Evolutionary conservation across 2,888 invertebrate genomes (phyloP).

Genomic region (Limnephilus auricula): DNA sequence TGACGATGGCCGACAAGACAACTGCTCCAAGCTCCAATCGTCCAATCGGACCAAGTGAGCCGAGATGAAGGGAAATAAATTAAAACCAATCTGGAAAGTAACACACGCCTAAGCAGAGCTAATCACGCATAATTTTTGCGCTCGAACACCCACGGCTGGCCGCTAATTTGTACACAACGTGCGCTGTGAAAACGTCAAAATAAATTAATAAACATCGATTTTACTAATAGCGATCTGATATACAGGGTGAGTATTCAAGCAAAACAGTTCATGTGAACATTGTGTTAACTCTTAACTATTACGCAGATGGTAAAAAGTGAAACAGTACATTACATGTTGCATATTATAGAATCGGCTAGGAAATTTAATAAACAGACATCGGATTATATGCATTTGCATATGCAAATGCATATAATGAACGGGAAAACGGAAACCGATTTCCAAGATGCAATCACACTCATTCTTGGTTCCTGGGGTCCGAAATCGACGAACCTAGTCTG

Average conservation of each 20-base stretch:
- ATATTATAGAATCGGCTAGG: too few species aligned
- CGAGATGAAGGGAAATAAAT: slow-evolving; percentile 31
- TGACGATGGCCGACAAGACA: slow-evolving; percentile 17
- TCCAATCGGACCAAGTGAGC: neutral
- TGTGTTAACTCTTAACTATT: neutral
- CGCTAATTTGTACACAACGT: slow-evolving; percentile 17
- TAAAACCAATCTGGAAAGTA: slow-evolving; percentile 40
- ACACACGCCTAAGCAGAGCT: slow-evolving; percentile 32
- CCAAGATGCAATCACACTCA: too few species aligned
- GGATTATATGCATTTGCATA: too few species aligned
- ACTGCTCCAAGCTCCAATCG: slow-evolving; percentile 3
- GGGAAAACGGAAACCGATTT: too few species aligned
- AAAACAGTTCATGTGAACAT: neutral
- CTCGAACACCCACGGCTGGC: slow-evolving; percentile 29
- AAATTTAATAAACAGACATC: too few species aligned
- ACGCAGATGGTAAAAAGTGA: too few species aligned
- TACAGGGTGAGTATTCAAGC: neutral
- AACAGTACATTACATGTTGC: too few species aligned
- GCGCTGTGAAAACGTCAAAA: slow-evolving; percentile 15
- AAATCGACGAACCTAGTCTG: too few species aligned
- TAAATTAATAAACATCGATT: neutral
- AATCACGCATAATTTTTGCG: slow-evolving; percentile 33
- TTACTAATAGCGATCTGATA: neutral
- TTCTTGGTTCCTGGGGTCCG: too few species aligned
- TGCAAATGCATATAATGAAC: too few species aligned